Percentiles rank a stretch among this genome's conserved stretches.
Evolutionary conservation across 2,113 vertebrate genomes (phyloP).

Genomic region (Sylvietta virens): DNA sequence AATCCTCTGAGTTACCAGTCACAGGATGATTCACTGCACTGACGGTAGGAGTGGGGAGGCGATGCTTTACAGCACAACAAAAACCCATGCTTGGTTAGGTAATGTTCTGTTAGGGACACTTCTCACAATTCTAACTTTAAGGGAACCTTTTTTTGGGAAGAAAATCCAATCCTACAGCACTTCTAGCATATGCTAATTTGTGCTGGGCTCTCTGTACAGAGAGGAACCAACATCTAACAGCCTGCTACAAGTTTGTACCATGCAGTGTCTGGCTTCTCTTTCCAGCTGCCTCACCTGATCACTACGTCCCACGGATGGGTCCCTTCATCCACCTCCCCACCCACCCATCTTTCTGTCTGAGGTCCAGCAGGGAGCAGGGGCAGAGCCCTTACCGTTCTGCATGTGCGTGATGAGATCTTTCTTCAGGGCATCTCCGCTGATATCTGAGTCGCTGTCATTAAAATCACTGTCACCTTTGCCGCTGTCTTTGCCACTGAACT

Average conservation of each 20-base stretch:
- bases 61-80: background rate
- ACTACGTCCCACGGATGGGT: background rate
- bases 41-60: fast-evolving
- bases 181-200: background rate
- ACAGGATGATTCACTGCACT: background rate
- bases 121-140: background rate
- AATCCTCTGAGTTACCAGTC: background rate
- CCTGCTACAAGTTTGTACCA: background rate
- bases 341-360: background rate
- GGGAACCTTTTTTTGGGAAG: background rate
- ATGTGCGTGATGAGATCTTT: slow-evolving; percentile 88
- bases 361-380: background rate
- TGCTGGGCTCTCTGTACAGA: background rate
- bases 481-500: slow-evolving; percentile 96
- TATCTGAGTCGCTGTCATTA: slow-evolving; percentile 95
- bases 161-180: background rate
- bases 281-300: background rate
- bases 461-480: slow-evolving; percentile 98
- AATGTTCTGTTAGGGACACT: background rate
- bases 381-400: slow-evolving; percentile 82
- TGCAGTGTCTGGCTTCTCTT: background rate
- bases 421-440: slow-evolving; percentile 90
- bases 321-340: background rate
- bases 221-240: background rate
- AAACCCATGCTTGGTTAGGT: background rate